Evolutionary conservation across 2,113 vertebrate genomes (phyloP), one percentile per base, ranked within the genome.

Genomic region (Blennius ocellaris): DNA sequence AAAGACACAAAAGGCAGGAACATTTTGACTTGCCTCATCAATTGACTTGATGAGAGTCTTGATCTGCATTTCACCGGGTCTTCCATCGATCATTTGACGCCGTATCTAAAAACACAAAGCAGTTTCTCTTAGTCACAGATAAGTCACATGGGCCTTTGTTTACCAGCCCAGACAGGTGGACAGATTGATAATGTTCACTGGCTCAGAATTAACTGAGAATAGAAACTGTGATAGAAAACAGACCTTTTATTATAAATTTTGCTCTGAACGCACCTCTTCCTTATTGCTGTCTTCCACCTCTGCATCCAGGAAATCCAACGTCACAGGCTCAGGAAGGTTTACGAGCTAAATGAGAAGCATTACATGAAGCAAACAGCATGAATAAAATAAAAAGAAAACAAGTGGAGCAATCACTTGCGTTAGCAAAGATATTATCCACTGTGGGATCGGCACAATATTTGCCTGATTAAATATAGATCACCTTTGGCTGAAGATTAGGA

Each of bases 291-390:
- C 97, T 68, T 99, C 97, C 80, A 99, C 94, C 86, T 99, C 98
- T n/a, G 98, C 98, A 9, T 99, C 98, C 78, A 99, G 90, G 75
- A 99, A 99, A 85, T 99, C 97, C 86, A 99, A 84, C 0, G 98
- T 99, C 60, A 99, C 96, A 0, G 97, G 96, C 84, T 99, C 98
- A 3, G 95, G 96, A 73, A 99, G 95, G 80, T 97, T 97, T 80
- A 96, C 96, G 67, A 83, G 96, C 96, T 98, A 93, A 52, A 36
- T 67, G 53, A 14, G 3, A 45, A 56, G 12, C 7, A 51, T 11
- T 0, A 70, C 1, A 40, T 21, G 21, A 64, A 12, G 16, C 14
- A 50, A 43, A 47, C 3, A 51, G 0, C 57, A 43, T 7, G 9
- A 54, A 0, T 15, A 36, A 63, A 3, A 44, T 47, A 1, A 43